Base-by-base conservation (phyloP, 2,797 vertebrate genomes). In the Carduelis carduelis region DNA sequence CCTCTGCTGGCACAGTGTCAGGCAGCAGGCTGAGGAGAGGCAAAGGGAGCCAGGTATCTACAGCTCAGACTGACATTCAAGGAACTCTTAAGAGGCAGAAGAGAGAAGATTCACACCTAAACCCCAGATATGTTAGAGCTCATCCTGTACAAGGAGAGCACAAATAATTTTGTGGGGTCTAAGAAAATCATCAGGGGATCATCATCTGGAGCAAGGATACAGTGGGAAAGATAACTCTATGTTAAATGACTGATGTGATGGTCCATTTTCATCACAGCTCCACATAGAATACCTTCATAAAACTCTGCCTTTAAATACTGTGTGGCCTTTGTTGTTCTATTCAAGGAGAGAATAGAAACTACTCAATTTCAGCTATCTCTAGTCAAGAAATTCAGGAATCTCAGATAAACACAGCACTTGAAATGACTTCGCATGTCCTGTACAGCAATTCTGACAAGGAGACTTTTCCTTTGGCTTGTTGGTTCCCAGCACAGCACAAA, bases 11-110 rank as follows among this genome's bases (percentile, higher is more conserved):
- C 19, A 22, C 27, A 28, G 30, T 3, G 34, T 6, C 11, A 1
- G 41, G 16, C 21, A 64, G n/a, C 39, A 44, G 15, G 13, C 50
- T 22, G 17, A 12, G 24, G 27, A 43, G 27, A 44, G 6, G 14
- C 16, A 11, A 39, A 34, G 18, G 52, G 43, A 34, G 7, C 0
- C 1, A 8, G 20, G 4, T 8, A 15, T 6, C 24, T 19, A 4
- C 27, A 69, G 23, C 76, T 59, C 0, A 39, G 52, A 10, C 16
- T 19, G 6, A 30, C 18, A 26, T 32, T 80, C 52, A 27, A 24
- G 26, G 22, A 21, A 28, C 32, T 37, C 34, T 24, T 27, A 22
- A 82, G 32, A 57, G 50, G 37, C 4, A 32, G 34, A 63, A 37
- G 32, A 41, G 7, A 69, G 19, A 37, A 41, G 21, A 68, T 39